A percentile compares a stretch with the other conserved stretches of the same genome.
These are phyloP conservation scores for Rhynchophorus ferrugineus DNA, from an alignment of 1,140 invertebrate genomes.

Conservation along the genomic window DNA sequence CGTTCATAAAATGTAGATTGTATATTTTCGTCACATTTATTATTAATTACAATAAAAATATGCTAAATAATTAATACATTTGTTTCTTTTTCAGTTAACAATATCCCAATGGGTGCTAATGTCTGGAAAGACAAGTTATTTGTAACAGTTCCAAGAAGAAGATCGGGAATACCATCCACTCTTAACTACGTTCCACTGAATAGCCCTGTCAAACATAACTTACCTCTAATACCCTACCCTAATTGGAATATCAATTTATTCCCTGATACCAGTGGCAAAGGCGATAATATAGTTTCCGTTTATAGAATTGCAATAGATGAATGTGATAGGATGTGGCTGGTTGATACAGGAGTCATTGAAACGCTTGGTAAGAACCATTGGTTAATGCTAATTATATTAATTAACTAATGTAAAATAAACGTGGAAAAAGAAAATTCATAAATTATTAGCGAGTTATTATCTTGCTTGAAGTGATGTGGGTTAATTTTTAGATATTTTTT, in stretches of 20 bases:
- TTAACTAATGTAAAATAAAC: too few species aligned
- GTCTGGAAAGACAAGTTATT: conserved; percentile 60
- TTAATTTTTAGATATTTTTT: too few species aligned
- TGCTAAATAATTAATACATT: too few species aligned
- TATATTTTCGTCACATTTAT: too few species aligned
- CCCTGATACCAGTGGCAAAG: conserved; percentile 34
- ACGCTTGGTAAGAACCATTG: conserved; percentile 33
- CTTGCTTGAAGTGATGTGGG: too few species aligned
- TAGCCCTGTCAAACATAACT: conserved; percentile 35
- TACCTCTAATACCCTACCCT: conserved; percentile 56
- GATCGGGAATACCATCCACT: conserved; percentile 58
- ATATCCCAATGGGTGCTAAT: conserved; percentile 63
- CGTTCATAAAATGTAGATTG: too few species aligned
- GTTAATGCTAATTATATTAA: not conserved
- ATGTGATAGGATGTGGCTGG: conserved; percentile 64
- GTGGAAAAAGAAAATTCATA: too few species aligned
- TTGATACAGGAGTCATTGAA: conserved; percentile 61
- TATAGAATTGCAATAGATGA: conserved; percentile 58
- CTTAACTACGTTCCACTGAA: conserved; percentile 55
- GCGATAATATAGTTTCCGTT: conserved; percentile 51
- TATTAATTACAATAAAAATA: too few species aligned
- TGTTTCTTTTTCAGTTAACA: conserved; percentile 51
- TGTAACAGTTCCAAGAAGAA: conserved; percentile 60
- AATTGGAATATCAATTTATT: conserved; percentile 49
- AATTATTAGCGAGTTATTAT: too few species aligned